Conservation (phyloP, 1,140 invertebrate species). For the Mycetomoellerius zeteki region DNA sequence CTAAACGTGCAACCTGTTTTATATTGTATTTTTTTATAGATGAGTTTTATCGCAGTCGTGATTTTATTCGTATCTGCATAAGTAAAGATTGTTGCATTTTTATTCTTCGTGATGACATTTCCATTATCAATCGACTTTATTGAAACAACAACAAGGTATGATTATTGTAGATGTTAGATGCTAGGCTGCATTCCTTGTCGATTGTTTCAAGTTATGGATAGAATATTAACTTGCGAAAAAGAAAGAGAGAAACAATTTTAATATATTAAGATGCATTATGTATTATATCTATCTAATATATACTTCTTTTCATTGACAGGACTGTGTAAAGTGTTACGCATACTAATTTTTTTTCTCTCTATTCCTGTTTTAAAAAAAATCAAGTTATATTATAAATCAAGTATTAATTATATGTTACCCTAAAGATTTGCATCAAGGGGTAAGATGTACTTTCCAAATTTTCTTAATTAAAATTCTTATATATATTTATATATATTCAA, state of each 20-base stretch:
- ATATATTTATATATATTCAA: conserved; percentile 1
- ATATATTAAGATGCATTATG: conserved; percentile 27
- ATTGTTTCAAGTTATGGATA: conserved; percentile 32
- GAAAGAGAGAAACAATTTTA: conserved; percentile 39
- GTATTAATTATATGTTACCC: conserved; percentile 29
- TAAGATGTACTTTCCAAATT: conserved; percentile 52
- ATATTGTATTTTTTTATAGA: conserved; percentile 41
- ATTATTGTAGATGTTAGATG: not conserved
- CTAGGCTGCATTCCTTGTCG: conserved; percentile 44
- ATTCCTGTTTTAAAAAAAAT: not conserved
- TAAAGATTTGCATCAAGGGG: conserved; percentile 10
- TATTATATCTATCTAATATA: conserved; percentile 19
- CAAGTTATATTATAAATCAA: not conserved
- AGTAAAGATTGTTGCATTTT: conserved; percentile 63
- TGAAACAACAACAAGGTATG: conserved; percentile 20
- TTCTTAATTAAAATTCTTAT: conserved; percentile 17
- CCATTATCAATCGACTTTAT: conserved; percentile 14
- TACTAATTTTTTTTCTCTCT: conserved; percentile 23
- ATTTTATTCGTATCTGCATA: conserved; percentile 7
- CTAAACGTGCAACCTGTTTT: conserved; percentile 19
- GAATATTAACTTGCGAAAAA: conserved; percentile 20
- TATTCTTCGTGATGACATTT: conserved; percentile 23
- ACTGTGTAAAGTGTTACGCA: conserved; percentile 21
- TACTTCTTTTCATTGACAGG: conserved; percentile 52
- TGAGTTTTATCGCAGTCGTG: not conserved